Percentiles rank a stretch among this genome's conserved stretches.
These are phyloP conservation scores for Orchesellides sinensis DNA, from an alignment of 2,888 invertebrate genomes.

Conservation along the genomic window DNA sequence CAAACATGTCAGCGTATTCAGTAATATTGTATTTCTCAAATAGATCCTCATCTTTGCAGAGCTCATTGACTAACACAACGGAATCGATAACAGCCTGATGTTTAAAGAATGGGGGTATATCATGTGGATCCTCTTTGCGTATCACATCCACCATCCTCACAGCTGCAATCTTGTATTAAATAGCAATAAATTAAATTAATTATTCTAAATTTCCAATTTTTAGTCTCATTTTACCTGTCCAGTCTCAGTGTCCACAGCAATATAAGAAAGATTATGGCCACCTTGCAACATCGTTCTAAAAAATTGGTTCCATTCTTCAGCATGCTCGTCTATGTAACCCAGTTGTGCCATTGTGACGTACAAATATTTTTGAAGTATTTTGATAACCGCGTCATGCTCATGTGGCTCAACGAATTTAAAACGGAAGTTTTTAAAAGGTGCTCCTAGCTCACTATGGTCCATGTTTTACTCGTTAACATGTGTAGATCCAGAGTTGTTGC, in stretches of 20 bases:
- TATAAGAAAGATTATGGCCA: slow-evolving; percentile 27
- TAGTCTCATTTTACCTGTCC: slow-evolving; percentile 54
- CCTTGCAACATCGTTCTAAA: slow-evolving; percentile 29
- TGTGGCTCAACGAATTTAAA: slow-evolving; percentile 43
- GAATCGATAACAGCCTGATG: not conserved
- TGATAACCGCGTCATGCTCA: slow-evolving; percentile 34
- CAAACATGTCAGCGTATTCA: slow-evolving; percentile 60
- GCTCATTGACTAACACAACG: not conserved
- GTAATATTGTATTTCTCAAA: slow-evolving; percentile 26
- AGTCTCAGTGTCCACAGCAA: slow-evolving; percentile 42
- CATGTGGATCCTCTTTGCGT: slow-evolving; percentile 1
- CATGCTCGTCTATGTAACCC: slow-evolving; percentile 19
- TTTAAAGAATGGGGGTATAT: not conserved
- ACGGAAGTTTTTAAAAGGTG: not conserved
- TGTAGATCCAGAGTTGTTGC: too few relatives aligned
- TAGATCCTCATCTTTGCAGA: slow-evolving; percentile 25
- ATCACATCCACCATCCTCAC: slow-evolving; percentile 39
- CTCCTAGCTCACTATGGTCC: slow-evolving; percentile 46
- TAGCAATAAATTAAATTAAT: not conserved
- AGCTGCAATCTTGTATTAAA: slow-evolving; percentile 31
- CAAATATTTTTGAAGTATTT: slow-evolving; percentile 15
- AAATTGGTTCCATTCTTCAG: slow-evolving; percentile 27
- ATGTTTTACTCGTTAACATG: too few relatives aligned
- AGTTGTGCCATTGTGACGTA: not conserved
- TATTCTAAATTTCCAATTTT: not conserved